phyloP scores from a whole-genome alignment of 2,888 invertebrate species.

The Macaria notata region DNA sequence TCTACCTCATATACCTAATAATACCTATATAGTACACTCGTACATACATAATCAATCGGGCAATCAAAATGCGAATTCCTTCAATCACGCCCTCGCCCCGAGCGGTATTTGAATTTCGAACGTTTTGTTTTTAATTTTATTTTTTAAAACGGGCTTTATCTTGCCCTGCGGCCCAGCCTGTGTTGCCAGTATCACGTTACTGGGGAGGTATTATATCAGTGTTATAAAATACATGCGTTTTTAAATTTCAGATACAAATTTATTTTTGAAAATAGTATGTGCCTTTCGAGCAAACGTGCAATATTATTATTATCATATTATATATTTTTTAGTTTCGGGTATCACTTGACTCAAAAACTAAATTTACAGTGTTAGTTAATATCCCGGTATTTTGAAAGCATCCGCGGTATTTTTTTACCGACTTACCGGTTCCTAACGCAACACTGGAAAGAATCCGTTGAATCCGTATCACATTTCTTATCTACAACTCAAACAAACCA shows the following conservation, averaged over 20 bases:
- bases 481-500: slow-evolving; percentile 65
- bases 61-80: slow-evolving; percentile 55
- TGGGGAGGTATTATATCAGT: slow-evolving; percentile 37
- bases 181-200: slow-evolving; percentile 74
- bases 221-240: slow-evolving; percentile 44
- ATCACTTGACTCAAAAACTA: too few species aligned
- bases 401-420: slow-evolving; percentile 11
- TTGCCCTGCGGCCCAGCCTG: slow-evolving; percentile 70
- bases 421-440: slow-evolving; percentile 21
- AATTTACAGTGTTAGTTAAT: too few species aligned
- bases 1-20: too few species aligned
- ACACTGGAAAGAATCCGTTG: slow-evolving; percentile 10
- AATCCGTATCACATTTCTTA: slow-evolving; percentile 11
- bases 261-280: too few species aligned
- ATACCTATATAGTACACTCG: not conserved
- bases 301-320: too few species aligned
- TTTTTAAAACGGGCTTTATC: slow-evolving; percentile 69
- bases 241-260: not conserved
- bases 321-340: too few species aligned
- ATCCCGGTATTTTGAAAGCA: not conserved
- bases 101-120: slow-evolving; percentile 71
- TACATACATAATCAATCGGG: slow-evolving; percentile 44
- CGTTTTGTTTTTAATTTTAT: slow-evolving; percentile 53
- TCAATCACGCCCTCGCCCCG: slow-evolving; percentile 44
- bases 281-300: too few species aligned